Percentiles rank a stretch among this genome's conserved stretches.
phyloP scores from a whole-genome alignment of 2,113 vertebrate species.

The Geothlypis trichas region DNA sequence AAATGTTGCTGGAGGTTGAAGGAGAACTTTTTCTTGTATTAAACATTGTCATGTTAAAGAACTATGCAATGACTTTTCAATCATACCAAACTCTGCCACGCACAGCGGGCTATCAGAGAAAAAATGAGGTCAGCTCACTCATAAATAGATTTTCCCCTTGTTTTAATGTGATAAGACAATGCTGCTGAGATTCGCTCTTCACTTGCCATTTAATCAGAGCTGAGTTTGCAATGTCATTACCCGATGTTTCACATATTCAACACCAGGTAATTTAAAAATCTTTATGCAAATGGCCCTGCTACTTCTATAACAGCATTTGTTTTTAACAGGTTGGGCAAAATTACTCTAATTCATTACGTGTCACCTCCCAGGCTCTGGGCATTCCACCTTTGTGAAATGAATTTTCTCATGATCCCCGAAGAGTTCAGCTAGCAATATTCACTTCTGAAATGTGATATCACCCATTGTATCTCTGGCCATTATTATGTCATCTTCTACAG shows the following conservation, averaged over 20 bases:
- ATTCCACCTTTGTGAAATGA: neutral
- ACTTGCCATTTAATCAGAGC: conserved; percentile 18
- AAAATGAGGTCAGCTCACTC: neutral
- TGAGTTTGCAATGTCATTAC: neutral
- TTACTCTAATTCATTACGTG: neutral
- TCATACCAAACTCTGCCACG: neutral
- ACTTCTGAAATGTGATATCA: neutral
- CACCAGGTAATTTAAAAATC: conserved; percentile 3
- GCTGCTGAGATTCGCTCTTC: neutral
- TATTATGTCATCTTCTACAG: neutral
- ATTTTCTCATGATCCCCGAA: neutral
- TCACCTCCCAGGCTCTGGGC: neutral
- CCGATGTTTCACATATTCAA: neutral
- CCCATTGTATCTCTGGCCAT: neutral
- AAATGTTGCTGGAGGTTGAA: neutral
- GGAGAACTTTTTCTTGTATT: neutral
- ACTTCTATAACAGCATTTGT: neutral
- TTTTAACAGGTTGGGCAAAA: neutral
- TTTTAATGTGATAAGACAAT: neutral
- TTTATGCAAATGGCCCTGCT: neutral
- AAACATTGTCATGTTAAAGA: neutral
- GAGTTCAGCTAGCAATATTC: neutral
- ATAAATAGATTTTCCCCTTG: conserved; percentile 9
- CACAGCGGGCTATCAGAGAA: neutral
- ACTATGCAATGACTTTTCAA: neutral